These are phyloP conservation scores for Drosophila nigrodunni DNA, from an alignment of 1,140 invertebrate genomes.

Conservation along the genomic window DNA sequence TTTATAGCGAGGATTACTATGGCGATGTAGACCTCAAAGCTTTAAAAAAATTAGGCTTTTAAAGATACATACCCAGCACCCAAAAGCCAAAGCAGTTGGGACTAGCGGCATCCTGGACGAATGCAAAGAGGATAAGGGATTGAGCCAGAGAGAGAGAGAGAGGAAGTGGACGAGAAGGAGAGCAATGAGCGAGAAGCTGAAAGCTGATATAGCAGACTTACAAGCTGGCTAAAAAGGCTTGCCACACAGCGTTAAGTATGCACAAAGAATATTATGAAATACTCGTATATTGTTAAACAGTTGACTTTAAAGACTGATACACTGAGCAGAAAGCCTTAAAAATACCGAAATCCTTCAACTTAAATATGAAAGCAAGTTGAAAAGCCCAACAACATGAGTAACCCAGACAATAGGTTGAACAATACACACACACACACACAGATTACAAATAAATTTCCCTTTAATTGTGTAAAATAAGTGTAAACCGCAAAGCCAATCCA, in stretches of 20 bases:
- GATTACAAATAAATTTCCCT: conserved; percentile 9
- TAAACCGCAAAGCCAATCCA: conserved; percentile 24
- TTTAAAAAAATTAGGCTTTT: conserved; percentile 91
- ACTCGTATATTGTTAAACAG: conserved; percentile 53
- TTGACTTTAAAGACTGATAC: conserved; percentile 76
- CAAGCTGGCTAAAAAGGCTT: conserved; percentile 74
- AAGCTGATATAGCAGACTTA: conserved; percentile 55
- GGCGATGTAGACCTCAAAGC: conserved; percentile 93
- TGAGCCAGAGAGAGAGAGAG: no score
- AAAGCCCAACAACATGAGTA: conserved; percentile 18
- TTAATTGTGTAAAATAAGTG: conserved; percentile 35
- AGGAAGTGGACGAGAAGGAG: no score
- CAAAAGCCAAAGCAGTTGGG: conserved; percentile 44
- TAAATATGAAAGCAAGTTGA: conserved; percentile 16
- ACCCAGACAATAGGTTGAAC: conserved; percentile 41
- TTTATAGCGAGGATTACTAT: conserved; percentile 93
- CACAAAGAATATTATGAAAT: conserved; percentile 60
- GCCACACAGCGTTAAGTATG: conserved; percentile 65
- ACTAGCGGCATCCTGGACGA: conserved; percentile 10
- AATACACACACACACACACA: background rate
- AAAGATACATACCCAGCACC: conserved; percentile 59
- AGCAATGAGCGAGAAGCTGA: conserved; percentile 25
- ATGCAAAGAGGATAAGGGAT: background rate
- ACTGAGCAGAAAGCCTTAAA: conserved; percentile 26
- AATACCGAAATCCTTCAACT: conserved; percentile 33